These are phyloP conservation scores for Callipepla squamata DNA, from an alignment of 2,113 vertebrate genomes.

Conservation along the genomic window DNA sequence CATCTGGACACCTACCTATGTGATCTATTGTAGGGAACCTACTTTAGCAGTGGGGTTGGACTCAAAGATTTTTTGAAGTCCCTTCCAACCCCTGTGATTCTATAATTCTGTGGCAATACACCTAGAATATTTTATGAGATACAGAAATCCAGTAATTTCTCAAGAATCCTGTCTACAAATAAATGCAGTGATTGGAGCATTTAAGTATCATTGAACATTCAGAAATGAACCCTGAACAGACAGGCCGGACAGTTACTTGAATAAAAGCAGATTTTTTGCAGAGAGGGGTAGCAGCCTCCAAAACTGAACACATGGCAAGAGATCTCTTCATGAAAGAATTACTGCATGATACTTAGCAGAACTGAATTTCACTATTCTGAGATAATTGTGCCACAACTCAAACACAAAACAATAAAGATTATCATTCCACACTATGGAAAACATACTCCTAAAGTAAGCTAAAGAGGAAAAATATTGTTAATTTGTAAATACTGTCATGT, in stretches of 20 bases:
- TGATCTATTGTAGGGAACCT: too few relatives aligned
- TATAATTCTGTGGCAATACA: neutral
- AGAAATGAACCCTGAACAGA: neutral
- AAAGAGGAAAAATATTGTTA: neutral
- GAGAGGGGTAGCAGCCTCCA: neutral
- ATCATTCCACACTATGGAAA: neutral
- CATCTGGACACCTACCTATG: too few relatives aligned
- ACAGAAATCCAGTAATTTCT: slow-evolving; percentile 35
- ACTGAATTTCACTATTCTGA: neutral
- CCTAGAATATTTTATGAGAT: slow-evolving; percentile 23
- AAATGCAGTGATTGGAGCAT: neutral
- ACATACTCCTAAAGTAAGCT: neutral
- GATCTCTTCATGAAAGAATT: neutral
- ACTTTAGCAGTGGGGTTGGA: too few relatives aligned
- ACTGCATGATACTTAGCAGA: neutral
- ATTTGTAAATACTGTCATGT: neutral
- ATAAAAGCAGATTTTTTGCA: neutral
- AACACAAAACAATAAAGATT: neutral
- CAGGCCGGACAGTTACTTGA: neutral
- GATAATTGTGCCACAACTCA: neutral
- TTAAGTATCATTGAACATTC: neutral
- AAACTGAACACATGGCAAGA: neutral
- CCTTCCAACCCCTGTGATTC: too few relatives aligned
- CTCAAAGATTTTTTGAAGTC: too few relatives aligned
- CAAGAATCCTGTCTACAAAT: neutral